Percentiles rank a stretch among this genome's conserved stretches.
These are phyloP conservation scores for Narcine bancroftii DNA, from an alignment of 2,113 vertebrate species.

Conservation along the genomic window DNA sequence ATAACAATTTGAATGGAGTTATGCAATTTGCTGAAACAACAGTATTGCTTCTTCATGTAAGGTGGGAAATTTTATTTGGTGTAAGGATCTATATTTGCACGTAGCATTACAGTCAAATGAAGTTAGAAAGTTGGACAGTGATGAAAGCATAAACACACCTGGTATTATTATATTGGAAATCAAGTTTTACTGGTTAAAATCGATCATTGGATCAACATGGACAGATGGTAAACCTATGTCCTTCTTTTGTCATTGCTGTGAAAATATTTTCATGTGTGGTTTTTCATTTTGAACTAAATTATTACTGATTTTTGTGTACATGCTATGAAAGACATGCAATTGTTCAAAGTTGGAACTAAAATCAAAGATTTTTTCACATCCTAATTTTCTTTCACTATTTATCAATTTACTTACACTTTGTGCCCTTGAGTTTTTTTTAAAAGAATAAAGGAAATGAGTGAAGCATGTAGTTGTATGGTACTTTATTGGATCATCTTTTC, in stretches of 20 bases:
- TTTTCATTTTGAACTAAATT: conserved; percentile 25
- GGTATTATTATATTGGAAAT: conserved; percentile 54
- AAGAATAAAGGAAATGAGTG: too few species aligned
- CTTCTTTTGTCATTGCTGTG: background rate
- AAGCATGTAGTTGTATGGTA: too few species aligned
- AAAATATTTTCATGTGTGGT: conserved; percentile 28
- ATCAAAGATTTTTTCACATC: background rate
- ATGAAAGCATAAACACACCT: conserved; percentile 53
- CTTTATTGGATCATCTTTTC: too few species aligned
- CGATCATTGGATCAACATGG: conserved; percentile 67
- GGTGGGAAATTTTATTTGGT: conserved; percentile 55
- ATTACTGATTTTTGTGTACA: background rate
- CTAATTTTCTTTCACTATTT: background rate
- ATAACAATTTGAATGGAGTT: conserved; percentile 43
- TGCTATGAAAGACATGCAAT: background rate
- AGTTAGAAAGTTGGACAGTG: conserved; percentile 64
- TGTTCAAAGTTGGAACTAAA: background rate
- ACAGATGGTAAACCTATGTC: conserved; percentile 66
- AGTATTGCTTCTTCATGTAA: conserved; percentile 44
- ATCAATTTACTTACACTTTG: too few species aligned
- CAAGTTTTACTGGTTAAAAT: conserved; percentile 58
- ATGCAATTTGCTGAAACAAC: conserved; percentile 42
- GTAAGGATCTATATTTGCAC: conserved; percentile 52
- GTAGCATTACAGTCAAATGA: conserved; percentile 62
- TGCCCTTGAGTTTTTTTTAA: background rate